These are phyloP conservation scores for Camponotus pennsylvanicus DNA, from an alignment of 1,140 invertebrate genomes.

Conservation along the genomic window DNA sequence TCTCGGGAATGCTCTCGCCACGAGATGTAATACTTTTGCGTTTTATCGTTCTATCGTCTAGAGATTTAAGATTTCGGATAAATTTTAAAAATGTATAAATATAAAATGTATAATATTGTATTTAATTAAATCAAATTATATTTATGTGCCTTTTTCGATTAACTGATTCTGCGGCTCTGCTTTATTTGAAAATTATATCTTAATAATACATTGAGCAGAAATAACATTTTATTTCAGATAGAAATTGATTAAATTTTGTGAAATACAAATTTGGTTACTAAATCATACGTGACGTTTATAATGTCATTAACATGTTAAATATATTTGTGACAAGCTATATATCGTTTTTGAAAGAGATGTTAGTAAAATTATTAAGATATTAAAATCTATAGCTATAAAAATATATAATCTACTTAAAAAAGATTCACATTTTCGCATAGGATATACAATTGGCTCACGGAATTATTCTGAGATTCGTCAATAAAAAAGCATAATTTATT, in stretches of 20 bases:
- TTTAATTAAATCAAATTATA: slow-evolving; percentile 22
- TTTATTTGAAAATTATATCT: neutral
- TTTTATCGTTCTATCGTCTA: neutral
- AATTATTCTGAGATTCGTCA: neutral
- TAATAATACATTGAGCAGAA: neutral
- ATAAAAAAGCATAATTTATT: neutral
- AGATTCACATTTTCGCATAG: neutral
- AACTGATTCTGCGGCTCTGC: neutral
- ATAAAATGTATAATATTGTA: neutral
- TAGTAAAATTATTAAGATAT: neutral
- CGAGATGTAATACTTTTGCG: neutral
- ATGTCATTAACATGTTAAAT: slow-evolving; percentile 9
- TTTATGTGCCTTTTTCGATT: neutral
- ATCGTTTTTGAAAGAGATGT: neutral
- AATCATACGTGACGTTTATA: slow-evolving; percentile 17
- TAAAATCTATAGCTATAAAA: neutral
- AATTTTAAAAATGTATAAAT: neutral
- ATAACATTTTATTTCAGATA: slow-evolving; percentile 16
- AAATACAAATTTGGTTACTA: neutral
- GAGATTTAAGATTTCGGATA: too few species aligned
- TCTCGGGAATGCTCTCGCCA: neutral
- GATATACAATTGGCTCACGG: too few species aligned
- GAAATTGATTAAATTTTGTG: neutral
- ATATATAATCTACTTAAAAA: neutral
- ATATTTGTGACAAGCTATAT: slow-evolving; percentile 5